Conservation (phyloP, 2,888 invertebrate species). For the Apodemia zela region DNA sequence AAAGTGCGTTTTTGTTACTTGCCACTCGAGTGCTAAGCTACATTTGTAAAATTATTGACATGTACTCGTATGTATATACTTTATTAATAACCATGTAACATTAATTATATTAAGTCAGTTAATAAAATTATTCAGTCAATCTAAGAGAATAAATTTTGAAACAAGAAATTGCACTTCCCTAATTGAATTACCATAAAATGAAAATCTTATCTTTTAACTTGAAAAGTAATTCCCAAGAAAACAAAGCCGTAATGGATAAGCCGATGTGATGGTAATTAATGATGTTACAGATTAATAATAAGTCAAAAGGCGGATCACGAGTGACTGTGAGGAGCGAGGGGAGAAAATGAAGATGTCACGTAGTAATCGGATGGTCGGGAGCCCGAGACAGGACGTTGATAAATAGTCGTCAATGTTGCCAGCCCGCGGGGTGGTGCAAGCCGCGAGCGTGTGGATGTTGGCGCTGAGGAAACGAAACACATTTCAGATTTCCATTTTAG, state of each 20-base stretch:
- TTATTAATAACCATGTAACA: too few species aligned
- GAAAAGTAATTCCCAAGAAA: constrained; percentile 33
- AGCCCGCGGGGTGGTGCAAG: constrained; percentile 23
- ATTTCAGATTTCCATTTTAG: too few species aligned
- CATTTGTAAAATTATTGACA: too few species aligned
- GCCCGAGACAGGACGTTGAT: constrained; percentile 63
- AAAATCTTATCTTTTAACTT: constrained; percentile 24
- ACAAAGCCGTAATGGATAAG: constrained; percentile 45
- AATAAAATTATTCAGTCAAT: too few species aligned
- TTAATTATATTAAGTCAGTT: too few species aligned
- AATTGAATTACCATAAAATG: constrained; percentile 22
- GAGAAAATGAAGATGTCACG: constrained; percentile 69
- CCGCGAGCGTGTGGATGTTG: constrained; percentile 15
- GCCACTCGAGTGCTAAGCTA: too few species aligned
- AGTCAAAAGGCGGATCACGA: constrained; percentile 73
- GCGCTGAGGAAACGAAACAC: neutral
- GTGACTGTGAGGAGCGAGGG: constrained; percentile 56
- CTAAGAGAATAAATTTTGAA: neutral
- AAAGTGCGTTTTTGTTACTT: too few species aligned
- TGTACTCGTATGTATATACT: too few species aligned
- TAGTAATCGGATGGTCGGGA: constrained; percentile 67
- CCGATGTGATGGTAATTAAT: constrained; percentile 64
- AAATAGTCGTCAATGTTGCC: constrained; percentile 44
- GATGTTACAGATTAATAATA: constrained; percentile 63
- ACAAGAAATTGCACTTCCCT: neutral